These are phyloP conservation scores for Drosophila pectinifera DNA, from an alignment of 1,140 invertebrate species.

Conservation along the genomic window DNA sequence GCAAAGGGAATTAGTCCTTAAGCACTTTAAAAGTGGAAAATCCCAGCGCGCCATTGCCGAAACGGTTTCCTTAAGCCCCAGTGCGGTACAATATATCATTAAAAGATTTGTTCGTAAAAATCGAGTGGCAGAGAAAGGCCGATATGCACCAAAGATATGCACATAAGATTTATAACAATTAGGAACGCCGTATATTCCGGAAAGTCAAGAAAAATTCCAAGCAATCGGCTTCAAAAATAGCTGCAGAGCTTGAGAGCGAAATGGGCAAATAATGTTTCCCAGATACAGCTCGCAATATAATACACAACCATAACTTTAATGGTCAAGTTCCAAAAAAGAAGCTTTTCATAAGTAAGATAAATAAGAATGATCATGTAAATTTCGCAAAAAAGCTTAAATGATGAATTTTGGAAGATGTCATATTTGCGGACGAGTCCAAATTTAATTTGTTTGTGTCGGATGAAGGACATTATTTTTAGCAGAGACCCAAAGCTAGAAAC, in stretches of 20 bases:
- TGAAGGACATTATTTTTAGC: background rate
- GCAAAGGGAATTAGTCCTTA: constrained; percentile 18
- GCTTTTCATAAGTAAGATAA: no score
- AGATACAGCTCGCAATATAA: no score
- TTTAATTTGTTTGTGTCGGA: constrained; percentile 1
- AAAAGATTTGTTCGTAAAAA: constrained; percentile 29
- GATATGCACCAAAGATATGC: constrained; percentile 32
- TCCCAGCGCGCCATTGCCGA: constrained; percentile 7
- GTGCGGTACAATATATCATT: constrained; percentile 32
- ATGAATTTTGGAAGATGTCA: constrained; percentile 1
- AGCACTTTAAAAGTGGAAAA: constrained; percentile 26
- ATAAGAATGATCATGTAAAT: no score
- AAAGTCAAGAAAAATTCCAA: background rate
- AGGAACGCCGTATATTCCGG: background rate
- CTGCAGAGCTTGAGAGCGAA: no score
- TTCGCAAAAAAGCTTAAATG: no score
- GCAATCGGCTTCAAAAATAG: background rate
- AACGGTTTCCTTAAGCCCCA: constrained; percentile 16
- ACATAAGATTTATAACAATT: constrained; percentile 42
- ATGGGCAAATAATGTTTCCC: no score
- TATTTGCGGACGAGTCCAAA: background rate
- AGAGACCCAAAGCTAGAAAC: background rate
- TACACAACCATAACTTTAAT: background rate
- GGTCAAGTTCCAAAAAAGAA: no score
- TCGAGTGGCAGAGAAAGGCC: constrained; percentile 14